Evolutionary conservation across 2,113 vertebrate genomes (phyloP).

Genomic region (Cynoglossus semilaevis): DNA sequence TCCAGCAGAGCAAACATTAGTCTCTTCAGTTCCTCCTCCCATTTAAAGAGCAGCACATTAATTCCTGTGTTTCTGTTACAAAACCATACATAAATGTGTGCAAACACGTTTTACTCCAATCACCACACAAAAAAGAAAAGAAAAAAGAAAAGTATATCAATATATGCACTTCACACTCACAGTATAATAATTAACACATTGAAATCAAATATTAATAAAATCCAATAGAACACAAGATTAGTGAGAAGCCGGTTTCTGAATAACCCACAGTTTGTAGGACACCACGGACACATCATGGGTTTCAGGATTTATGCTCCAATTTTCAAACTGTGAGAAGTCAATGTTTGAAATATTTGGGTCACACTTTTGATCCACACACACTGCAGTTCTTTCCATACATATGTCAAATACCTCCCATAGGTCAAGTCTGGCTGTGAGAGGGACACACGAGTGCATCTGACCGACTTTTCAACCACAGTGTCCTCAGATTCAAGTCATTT

Average conservation of each 20-base stretch:
- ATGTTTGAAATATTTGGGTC: slow-evolving; percentile 8
- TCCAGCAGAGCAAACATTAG: slow-evolving; percentile 21
- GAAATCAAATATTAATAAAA: neutral
- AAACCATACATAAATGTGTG: too few species aligned
- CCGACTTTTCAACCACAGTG: slow-evolving; percentile 7
- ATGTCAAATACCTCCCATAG: slow-evolving; percentile 11
- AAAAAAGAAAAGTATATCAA: too few species aligned
- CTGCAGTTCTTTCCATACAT: slow-evolving; percentile 4
- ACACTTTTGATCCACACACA: neutral
- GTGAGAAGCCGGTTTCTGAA: neutral
- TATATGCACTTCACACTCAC: neutral
- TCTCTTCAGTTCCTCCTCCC: neutral
- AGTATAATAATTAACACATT: slow-evolving; percentile 4
- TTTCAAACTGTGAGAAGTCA: neutral
- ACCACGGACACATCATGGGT: too few species aligned
- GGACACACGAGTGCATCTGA: slow-evolving; percentile 1
- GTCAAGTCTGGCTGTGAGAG: slow-evolving; percentile 1
- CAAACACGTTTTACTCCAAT: too few species aligned
- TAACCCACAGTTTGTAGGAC: too few species aligned
- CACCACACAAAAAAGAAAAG: too few species aligned
- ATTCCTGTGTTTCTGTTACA: too few species aligned
- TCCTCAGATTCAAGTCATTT: neutral
- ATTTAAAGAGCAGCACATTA: slow-evolving; percentile 14
- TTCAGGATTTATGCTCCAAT: too few species aligned
- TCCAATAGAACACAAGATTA: neutral